Percentiles rank a stretch among this genome's conserved stretches.
phyloP scores from a whole-genome alignment of 2,113 vertebrate species.

The Bos taurus region DNA sequence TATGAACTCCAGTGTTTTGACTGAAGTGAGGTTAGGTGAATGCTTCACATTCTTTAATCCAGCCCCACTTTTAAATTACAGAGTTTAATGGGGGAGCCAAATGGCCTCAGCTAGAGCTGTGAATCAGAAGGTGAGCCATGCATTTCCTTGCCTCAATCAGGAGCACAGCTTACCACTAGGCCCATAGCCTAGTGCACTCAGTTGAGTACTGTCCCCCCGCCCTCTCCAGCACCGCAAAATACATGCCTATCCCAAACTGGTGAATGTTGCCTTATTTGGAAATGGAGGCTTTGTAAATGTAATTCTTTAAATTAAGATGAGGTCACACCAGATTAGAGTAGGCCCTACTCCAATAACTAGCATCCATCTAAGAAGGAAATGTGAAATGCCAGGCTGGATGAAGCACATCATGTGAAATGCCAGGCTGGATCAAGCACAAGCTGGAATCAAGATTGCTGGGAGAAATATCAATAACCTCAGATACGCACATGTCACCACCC shows the following conservation, averaged over 20 bases:
- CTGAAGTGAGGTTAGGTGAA: background rate
- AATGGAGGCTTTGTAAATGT: background rate
- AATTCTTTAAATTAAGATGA: background rate
- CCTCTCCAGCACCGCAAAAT: background rate
- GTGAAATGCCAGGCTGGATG: background rate
- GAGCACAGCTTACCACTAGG: background rate
- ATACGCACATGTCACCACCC: background rate
- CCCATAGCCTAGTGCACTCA: background rate
- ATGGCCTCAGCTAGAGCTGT: background rate
- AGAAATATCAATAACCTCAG: background rate
- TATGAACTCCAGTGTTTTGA: background rate
- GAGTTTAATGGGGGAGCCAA: background rate
- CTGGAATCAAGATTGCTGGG: background rate
- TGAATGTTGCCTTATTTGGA: background rate
- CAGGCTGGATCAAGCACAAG: background rate
- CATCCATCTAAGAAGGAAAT: background rate
- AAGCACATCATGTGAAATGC: background rate
- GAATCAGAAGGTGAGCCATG: background rate
- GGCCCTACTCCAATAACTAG: background rate
- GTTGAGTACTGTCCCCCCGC: background rate
- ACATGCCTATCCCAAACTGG: background rate
- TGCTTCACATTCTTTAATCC: background rate
- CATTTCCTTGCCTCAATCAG: background rate
- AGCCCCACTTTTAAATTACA: background rate
- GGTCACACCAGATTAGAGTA: background rate